Percentiles rank a stretch among this genome's conserved stretches.
Conservation (phyloP, 2,113 vertebrate genomes). For the Phyllopteryx taeniolatus region DNA sequence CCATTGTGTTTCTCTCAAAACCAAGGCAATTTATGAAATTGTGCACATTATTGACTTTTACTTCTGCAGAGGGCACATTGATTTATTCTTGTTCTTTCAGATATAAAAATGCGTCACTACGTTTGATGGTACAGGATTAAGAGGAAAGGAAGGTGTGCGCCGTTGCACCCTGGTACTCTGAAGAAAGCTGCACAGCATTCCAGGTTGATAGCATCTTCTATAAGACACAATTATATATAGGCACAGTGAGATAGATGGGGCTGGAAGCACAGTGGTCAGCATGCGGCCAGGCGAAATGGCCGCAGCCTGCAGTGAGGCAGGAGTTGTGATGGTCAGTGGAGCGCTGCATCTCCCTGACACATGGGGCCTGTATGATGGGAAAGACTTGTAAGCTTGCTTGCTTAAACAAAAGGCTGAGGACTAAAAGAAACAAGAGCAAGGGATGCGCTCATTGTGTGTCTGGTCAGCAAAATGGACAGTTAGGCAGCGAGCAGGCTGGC, state of each 20-base stretch:
- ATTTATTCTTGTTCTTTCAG: conserved; percentile 17
- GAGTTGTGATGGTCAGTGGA: conserved; percentile 44
- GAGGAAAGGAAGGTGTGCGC: conserved; percentile 20
- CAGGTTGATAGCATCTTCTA: conserved; percentile 43
- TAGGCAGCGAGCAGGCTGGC: conserved; percentile 21
- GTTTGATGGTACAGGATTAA: conserved; percentile 1
- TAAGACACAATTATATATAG: conserved; percentile 41
- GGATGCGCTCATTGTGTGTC: not conserved
- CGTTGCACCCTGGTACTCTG: conserved; percentile 27
- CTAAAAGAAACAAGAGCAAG: conserved; percentile 7
- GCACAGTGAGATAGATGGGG: conserved; percentile 21
- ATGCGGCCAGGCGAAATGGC: conserved; percentile 43
- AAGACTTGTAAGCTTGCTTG: conserved; percentile 17
- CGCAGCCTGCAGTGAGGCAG: conserved; percentile 27
- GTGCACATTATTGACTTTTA: conserved; percentile 36
- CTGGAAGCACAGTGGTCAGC: conserved; percentile 22
- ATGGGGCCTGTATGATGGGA: conserved; percentile 24
- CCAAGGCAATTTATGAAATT: conserved; percentile 20
- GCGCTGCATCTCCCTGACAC: conserved; percentile 48
- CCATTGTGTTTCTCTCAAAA: conserved; percentile 17
- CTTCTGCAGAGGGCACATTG: conserved; percentile 6
- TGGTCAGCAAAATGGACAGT: conserved; percentile 26
- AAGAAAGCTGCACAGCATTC: conserved; percentile 32
- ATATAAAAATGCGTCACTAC: conserved; percentile 17
- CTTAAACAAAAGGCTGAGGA: conserved; percentile 19